phyloP scores from a whole-genome alignment of 2,113 vertebrate species.

The Petrocephalus microphthalmus region DNA sequence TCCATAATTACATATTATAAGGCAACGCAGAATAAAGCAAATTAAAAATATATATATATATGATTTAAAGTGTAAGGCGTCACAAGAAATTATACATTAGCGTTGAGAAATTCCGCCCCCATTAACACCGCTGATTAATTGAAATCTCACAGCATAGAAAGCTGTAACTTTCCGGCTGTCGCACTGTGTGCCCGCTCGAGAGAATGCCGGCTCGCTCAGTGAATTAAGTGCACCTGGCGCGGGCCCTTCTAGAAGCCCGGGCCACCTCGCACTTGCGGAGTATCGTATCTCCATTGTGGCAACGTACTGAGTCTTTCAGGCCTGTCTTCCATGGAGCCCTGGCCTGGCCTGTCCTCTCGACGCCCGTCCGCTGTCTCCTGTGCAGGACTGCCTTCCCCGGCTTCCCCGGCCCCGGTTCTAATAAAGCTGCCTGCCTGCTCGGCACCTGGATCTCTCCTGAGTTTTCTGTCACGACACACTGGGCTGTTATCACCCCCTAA shows the following conservation, averaged over 20 bases:
- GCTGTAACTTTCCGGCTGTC: background rate
- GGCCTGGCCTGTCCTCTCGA: background rate
- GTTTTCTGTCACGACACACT: background rate
- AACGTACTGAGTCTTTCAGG: background rate
- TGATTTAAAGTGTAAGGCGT: background rate
- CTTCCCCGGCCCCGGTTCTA: background rate
- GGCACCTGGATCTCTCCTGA: background rate
- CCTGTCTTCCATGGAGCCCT: background rate
- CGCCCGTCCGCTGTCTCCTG: background rate
- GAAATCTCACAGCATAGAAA: background rate
- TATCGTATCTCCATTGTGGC: background rate
- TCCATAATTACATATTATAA: background rate
- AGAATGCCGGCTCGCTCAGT: background rate
- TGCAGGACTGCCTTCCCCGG: background rate
- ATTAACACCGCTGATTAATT: background rate
- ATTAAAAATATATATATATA: too few species aligned
- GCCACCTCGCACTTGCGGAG: background rate
- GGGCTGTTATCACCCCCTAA: background rate
- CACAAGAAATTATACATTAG: background rate
- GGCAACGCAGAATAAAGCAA: background rate
- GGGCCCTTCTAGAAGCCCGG: background rate
- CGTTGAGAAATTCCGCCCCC: background rate
- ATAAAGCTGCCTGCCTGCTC: background rate
- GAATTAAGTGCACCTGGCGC: background rate
- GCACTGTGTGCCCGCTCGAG: background rate